Evolutionary conservation across 2,888 invertebrate genomes (phyloP).

Genomic region (Dolomedes plantarius): DNA sequence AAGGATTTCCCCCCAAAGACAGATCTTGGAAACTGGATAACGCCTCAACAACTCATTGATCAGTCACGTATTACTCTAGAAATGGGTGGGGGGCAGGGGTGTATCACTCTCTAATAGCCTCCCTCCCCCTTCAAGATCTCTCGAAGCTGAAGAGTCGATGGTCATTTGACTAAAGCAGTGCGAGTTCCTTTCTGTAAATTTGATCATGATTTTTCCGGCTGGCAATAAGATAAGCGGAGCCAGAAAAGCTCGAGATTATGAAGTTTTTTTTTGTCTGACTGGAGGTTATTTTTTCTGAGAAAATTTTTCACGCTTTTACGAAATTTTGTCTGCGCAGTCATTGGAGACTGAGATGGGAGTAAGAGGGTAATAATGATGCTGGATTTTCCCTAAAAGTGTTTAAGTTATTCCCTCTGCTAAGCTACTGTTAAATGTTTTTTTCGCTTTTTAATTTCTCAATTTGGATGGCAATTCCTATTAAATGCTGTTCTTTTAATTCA

Average conservation of each 20-base stretch:
- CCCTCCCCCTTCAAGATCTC: not conserved
- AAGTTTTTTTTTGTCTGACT: not conserved
- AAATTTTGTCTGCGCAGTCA: not conserved
- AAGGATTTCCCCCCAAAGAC: slow-evolving; percentile 26
- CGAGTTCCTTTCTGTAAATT: slow-evolving; percentile 32
- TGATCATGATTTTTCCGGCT: slow-evolving; percentile 34
- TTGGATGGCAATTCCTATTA: no score
- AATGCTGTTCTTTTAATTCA: no score
- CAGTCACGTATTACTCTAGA: slow-evolving; percentile 61
- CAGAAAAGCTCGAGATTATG: not conserved
- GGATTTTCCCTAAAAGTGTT: not conserved
- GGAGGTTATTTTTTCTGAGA: not conserved
- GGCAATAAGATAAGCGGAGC: slow-evolving; percentile 8
- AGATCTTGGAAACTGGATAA: slow-evolving; percentile 41
- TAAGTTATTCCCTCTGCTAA: not conserved
- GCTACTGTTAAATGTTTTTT: no score
- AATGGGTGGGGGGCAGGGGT: slow-evolving; percentile 9
- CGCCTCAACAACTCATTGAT: slow-evolving; percentile 65
- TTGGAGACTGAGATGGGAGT: not conserved
- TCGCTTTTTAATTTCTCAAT: no score
- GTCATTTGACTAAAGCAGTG: slow-evolving; percentile 52
- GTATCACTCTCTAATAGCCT: slow-evolving; percentile 48
- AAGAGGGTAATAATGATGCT: not conserved
- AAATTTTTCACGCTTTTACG: slow-evolving; percentile 4
- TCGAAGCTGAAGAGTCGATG: slow-evolving; percentile 34